Evolutionary conservation across 2,113 vertebrate genomes (phyloP).

Genomic region (Onychorhynchus coronatus): DNA sequence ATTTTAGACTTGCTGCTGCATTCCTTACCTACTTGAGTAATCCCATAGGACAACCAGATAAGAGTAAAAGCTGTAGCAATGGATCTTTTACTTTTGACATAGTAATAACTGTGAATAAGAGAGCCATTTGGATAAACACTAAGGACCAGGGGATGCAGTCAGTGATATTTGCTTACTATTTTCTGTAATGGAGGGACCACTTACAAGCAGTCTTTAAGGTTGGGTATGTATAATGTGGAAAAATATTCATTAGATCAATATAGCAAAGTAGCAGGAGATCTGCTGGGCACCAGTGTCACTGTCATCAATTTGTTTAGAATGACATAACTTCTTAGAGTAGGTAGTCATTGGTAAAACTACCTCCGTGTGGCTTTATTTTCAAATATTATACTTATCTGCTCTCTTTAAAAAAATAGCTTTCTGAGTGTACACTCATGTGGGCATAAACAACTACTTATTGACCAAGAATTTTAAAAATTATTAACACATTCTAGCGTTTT

Average conservation of each 20-base stretch:
- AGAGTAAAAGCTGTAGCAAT: not conserved
- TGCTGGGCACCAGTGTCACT: not conserved
- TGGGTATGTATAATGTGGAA: not conserved
- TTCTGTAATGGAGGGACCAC: not conserved
- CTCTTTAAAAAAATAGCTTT: not conserved
- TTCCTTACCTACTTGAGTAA: not conserved
- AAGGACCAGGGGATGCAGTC: not conserved
- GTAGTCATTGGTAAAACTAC: not conserved
- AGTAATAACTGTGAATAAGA: not conserved
- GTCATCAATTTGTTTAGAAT: not conserved
- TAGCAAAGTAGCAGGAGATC: not conserved
- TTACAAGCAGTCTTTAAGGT: not conserved
- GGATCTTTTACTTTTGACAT: not conserved
- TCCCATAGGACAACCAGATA: not conserved
- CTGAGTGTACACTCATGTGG: fast-evolving
- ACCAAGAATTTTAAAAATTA: not conserved
- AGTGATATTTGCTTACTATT: not conserved
- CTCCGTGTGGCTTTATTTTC: not conserved
- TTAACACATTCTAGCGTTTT: not conserved
- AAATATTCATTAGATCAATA: not conserved
- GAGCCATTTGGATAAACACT: not conserved
- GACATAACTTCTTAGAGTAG: not conserved
- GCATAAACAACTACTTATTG: not conserved
- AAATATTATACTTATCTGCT: not conserved
- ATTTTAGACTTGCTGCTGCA: not conserved